Evolutionary conservation across 1,140 invertebrate genomes (phyloP), one percentile per base, ranked within the genome.

Genomic region (Drosophila truncata): DNA sequence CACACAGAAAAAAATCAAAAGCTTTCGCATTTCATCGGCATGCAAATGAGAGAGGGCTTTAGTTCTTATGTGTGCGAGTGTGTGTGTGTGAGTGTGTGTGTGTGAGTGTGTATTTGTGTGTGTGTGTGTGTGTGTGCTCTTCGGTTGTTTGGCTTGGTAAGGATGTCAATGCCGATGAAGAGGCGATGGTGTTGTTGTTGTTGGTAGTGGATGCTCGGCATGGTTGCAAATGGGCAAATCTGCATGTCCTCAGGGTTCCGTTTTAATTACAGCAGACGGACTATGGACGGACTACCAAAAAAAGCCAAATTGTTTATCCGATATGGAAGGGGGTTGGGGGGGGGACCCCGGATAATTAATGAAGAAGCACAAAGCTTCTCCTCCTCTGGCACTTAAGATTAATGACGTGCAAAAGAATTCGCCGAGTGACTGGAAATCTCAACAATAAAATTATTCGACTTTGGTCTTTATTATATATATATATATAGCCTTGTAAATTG

Each of bases 291-390:
- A 55, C 52, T 37, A 55, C 4, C 52, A 37, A 37, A 50, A 42
- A 55, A 55, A 55, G 52, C 52, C 52, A 54, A 54, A 54, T 54
- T 54, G 52, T 54, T 54, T 54, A 54, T 54, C 52, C 52, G 52
- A 55, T 55, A 55, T 55, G 50, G 29, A 6, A 11, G 27, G 5
- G 2, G 6, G 42, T 13, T 29, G 2, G 18, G 13, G 6, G 13
- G 7, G 23, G n/a, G 52, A n/a, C n/a, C n/a, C n/a, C 52, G 52
- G 52, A 55, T 55, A 55, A 55, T 55, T 55, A 55, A 55, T 55
- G 52, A 55, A 55, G 52, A 37, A 39, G 52, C 33, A 55, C 9
- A 55, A 55, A 55, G 52, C 52, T 35, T 11, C 47, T 50, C 47
- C 47, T 13, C n/a, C 49, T 11, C 4, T 29, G 33, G 14, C 52